phyloP scores from a whole-genome alignment of 1,140 invertebrate species.

The Pygmarrhopalites habei region DNA sequence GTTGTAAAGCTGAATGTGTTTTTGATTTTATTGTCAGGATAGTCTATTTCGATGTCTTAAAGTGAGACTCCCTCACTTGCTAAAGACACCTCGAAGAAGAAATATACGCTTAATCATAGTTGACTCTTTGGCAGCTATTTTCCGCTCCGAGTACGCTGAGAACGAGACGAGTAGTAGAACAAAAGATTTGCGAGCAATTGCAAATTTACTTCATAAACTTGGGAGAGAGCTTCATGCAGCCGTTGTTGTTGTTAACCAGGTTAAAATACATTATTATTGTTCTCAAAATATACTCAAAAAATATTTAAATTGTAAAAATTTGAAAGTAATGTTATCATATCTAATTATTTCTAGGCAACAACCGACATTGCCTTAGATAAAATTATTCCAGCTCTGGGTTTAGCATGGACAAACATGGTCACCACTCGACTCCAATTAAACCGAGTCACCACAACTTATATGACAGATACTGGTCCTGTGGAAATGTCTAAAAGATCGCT shows the following conservation, averaged over 20 bases:
- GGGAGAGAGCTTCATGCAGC: conserved; percentile 51
- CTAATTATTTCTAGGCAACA: conserved; percentile 36
- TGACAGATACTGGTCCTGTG: no score
- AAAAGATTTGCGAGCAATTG: conserved; percentile 54
- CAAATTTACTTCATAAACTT: conserved; percentile 51
- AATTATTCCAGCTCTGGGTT: conserved; percentile 50
- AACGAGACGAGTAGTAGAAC: conserved; percentile 47
- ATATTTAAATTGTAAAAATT: not conserved
- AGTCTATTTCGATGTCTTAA: conserved; percentile 53
- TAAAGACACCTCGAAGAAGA: conserved; percentile 43
- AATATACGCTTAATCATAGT: conserved; percentile 60
- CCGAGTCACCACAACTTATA: no score
- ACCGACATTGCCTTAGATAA: conserved; percentile 11
- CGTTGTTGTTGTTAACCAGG: conserved; percentile 67
- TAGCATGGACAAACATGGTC: conserved; percentile 62
- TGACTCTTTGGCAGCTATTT: conserved; percentile 67
- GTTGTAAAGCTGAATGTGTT: no score
- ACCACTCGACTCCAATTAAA: conserved; percentile 56
- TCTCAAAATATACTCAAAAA: not conserved
- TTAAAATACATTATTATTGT: conserved; percentile 43
- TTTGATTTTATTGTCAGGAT: no score
- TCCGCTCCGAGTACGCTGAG: conserved; percentile 55
- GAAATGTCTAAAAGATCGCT: no score
- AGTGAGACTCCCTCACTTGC: conserved; percentile 47
- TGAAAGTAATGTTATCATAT: no score